Percentiles rank a stretch among this genome's conserved stretches.
These are phyloP conservation scores for Auanema freiburgensis DNA, from an alignment of 2,888 invertebrate genomes.

Conservation along the genomic window DNA sequence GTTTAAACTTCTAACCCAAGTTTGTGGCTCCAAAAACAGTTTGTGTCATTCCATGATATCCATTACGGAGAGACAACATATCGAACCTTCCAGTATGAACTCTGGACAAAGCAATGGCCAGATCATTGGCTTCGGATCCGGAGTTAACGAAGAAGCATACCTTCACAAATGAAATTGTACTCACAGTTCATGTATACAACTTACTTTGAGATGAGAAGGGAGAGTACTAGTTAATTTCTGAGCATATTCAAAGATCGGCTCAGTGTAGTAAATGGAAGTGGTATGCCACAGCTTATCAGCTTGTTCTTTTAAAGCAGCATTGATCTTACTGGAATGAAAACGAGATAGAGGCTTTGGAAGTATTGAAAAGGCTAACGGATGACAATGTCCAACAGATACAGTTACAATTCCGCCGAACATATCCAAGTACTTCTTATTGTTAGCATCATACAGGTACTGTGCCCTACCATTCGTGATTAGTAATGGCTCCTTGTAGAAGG, in stretches of 20 bases:
- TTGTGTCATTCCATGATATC: constrained; percentile 89
- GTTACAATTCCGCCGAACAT: constrained; percentile 96
- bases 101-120: constrained; percentile 85
- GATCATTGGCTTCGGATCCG: constrained; percentile 94
- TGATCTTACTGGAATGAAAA: constrained; percentile 75
- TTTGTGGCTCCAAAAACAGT: constrained; percentile 82
- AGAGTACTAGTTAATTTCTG: constrained; percentile 79
- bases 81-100: constrained; percentile 79
- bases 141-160: constrained; percentile 91
- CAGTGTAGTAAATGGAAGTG: constrained; percentile 87
- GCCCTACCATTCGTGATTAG: constrained; percentile 8
- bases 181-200: background rate
- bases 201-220: constrained; percentile 82
- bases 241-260: constrained; percentile 86
- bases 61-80: constrained; percentile 80
- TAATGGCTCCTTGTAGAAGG: constrained; percentile 39
- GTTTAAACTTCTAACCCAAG: constrained; percentile 68
- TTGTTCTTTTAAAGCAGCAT: constrained; percentile 79
- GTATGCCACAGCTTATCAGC: constrained; percentile 84
- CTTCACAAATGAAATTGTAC: constrained; percentile 67
- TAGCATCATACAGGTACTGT: constrained; percentile 48
- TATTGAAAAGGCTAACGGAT: constrained; percentile 74
- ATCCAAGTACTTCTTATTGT: constrained; percentile 78
- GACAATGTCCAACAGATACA: constrained; percentile 93
- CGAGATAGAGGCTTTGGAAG: background rate